These are phyloP conservation scores for Haliclona indistincta DNA, from an alignment of 37 sponge, comb jelly and placozoan genomes.

Conservation along the genomic window DNA sequence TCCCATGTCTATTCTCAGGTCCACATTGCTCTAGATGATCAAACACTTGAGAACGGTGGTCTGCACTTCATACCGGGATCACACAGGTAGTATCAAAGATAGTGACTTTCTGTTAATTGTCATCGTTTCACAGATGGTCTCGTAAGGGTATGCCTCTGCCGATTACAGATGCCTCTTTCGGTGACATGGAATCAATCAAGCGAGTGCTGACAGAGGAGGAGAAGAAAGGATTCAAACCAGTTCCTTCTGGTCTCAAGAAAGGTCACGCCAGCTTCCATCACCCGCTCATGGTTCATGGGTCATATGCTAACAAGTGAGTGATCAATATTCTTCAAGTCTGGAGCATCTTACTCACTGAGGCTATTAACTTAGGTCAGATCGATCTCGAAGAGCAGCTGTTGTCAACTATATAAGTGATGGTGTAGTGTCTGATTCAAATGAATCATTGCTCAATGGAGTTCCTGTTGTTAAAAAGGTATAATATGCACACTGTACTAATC, in stretches of 20 bases:
- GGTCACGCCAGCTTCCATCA: conserved; percentile 78
- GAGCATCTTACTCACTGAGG: neutral
- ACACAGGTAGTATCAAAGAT: conserved; percentile 33
- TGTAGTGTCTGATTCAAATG: conserved; percentile 56
- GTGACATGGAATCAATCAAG: conserved; percentile 61
- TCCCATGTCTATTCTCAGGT: conserved; percentile 18
- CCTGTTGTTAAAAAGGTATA: conserved; percentile 41
- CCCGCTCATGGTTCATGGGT: conserved; percentile 66
- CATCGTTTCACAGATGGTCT: conserved; percentile 37
- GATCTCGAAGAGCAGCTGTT: conserved; percentile 55
- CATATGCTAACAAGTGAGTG: conserved; percentile 48
- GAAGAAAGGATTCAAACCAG: conserved; percentile 30
- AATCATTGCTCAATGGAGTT: conserved; percentile 47
- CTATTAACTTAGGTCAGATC: conserved; percentile 47
- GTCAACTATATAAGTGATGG: conserved; percentile 73
- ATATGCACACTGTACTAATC: neutral
- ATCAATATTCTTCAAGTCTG: neutral
- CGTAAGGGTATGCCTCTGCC: conserved; percentile 68
- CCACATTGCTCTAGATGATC: conserved; percentile 71
- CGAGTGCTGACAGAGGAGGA: conserved; percentile 48
- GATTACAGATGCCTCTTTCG: conserved; percentile 59
- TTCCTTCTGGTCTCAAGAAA: conserved; percentile 40
- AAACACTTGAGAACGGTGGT: conserved; percentile 64
- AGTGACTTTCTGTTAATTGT: neutral
- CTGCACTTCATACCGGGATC: conserved; percentile 70